These are phyloP conservation scores for Lophotriccus pileatus DNA, from an alignment of 2,797 vertebrate species.

Conservation along the genomic window DNA sequence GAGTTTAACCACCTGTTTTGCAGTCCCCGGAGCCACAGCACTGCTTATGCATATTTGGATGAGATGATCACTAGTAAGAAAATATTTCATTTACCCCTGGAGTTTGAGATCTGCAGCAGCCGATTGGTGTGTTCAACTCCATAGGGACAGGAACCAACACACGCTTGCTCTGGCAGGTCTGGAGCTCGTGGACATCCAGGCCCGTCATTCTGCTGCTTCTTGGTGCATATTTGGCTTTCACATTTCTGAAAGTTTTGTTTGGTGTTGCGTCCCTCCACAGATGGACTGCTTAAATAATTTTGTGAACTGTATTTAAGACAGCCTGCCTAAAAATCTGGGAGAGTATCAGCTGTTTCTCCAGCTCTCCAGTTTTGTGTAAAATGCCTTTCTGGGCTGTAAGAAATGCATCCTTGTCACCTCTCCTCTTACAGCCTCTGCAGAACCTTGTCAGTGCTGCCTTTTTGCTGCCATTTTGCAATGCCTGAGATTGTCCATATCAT, in stretches of 20 bases:
- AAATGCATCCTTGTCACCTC: neutral
- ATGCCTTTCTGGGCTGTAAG: neutral
- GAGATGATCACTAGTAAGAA: neutral
- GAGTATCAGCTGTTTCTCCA: neutral
- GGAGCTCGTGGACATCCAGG: neutral
- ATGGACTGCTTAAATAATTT: neutral
- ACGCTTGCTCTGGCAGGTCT: neutral
- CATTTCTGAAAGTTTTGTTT: neutral
- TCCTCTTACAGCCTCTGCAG: neutral
- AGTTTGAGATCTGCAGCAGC: neutral
- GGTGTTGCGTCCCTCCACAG: neutral
- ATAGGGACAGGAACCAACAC: neutral
- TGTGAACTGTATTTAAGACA: neutral
- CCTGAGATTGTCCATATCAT: neutral
- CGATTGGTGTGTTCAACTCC: fast-evolving
- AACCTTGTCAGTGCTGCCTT: neutral
- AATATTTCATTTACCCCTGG: neutral
- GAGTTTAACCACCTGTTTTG: neutral
- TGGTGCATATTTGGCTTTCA: neutral
- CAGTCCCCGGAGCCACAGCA: neutral
- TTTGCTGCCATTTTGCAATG: neutral
- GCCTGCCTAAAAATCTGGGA: neutral
- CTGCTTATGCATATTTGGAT: neutral
- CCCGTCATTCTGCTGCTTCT: neutral
- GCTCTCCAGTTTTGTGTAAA: neutral